Evolutionary conservation across 2,113 vertebrate species (phyloP), one percentile per base, ranked within the genome.

Genomic region (Megaleporinus macrocephalus): DNA sequence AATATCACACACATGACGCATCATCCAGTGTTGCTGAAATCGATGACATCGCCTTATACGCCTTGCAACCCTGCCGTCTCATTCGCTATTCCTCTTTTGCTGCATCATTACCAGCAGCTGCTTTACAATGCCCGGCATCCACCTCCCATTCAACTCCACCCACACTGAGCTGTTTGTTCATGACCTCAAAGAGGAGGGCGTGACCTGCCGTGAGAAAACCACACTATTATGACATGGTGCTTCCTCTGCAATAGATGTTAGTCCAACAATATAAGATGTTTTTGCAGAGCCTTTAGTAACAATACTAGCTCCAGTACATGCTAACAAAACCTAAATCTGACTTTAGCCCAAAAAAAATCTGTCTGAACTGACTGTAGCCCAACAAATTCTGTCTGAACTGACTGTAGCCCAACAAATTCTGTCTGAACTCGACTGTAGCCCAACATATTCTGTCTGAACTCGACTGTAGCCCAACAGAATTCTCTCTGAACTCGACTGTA

Each of bases 151-250:
- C 22, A 68, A 2, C 66, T 47, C 2, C 30, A 61, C 55, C 53
- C 44, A 75, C 36, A 51, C 51, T 59, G 62, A 76, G 51, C 63
- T 70, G 51, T 69, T 82, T 30, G 26, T 30, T 44, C 73, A 76
- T 33, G 73, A 73, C 36, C 33, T 24, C 6, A 30, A 1, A 41
- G 47, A 26, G 26, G 51, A 49, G 36, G 68, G 66, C 41, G 66
- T 41, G 20, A 36, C n/a, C 20, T 12, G 33, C 29, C 30, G 20
- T 41, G 66, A 11, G 33, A 44, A 69, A n/a, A 11, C 22, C 20
- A 1, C 22, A 1, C 30, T 36, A 2, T 0, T 51, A 47, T 9
- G 24, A 59, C 30, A 44, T 15, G 75, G 4, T 6, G 26, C 18
- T 26, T 57, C n/a, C 12, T 36, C 15, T 57, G 16, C 53, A 36